These are phyloP conservation scores for Venturia canescens DNA, from an alignment of 1,140 invertebrate species.

Conservation along the genomic window DNA sequence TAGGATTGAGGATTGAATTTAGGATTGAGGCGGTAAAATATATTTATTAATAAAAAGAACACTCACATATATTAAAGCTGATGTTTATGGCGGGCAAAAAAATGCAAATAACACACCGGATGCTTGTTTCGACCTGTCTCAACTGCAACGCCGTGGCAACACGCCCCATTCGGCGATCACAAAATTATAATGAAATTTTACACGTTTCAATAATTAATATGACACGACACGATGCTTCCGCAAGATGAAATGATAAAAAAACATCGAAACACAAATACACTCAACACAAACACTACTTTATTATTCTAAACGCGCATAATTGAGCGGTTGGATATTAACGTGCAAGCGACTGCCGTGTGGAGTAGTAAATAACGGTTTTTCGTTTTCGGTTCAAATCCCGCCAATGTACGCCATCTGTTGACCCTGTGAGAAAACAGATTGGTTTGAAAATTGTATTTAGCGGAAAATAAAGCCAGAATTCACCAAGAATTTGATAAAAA, in stretches of 20 bases:
- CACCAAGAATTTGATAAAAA: no score
- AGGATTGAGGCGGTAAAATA: neutral
- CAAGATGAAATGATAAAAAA: neutral
- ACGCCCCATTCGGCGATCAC: neutral
- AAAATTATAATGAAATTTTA: neutral
- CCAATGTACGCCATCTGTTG: neutral
- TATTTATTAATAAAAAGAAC: neutral
- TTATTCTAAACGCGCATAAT: neutral
- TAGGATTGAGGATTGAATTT: neutral
- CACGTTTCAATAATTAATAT: neutral
- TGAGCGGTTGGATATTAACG: neutral
- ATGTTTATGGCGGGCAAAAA: conserved; percentile 17
- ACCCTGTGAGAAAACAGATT: neutral
- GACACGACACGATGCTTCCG: neutral
- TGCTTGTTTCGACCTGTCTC: conserved; percentile 16
- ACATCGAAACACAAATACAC: neutral
- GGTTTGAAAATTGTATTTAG: no score
- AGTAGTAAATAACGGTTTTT: conserved; percentile 7
- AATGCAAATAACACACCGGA: neutral
- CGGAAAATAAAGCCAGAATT: no score
- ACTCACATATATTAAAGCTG: neutral
- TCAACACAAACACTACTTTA: neutral
- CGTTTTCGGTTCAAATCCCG: neutral
- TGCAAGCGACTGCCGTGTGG: neutral
- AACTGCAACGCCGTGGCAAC: conserved; percentile 1